phyloP scores from a whole-genome alignment of 2,797 vertebrate genomes.

The Aulostomus chinensis region DNA sequence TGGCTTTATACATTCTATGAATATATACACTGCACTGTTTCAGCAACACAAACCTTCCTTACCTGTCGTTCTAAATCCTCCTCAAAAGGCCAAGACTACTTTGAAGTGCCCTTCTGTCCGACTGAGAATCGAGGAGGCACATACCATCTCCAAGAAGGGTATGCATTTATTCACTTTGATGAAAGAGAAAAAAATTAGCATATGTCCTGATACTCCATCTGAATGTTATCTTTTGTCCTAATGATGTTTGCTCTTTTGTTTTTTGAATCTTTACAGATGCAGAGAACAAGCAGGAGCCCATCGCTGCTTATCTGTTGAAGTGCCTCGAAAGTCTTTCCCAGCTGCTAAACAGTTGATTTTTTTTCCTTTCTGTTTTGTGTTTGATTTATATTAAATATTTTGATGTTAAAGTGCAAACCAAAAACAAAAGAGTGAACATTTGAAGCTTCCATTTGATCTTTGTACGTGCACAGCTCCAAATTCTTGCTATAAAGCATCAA shows the following conservation, averaged over 20 bases:
- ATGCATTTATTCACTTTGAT: slow-evolving; percentile 50
- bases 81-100: slow-evolving; percentile 89
- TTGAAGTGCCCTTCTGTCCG: slow-evolving; percentile 91
- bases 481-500: too few relatives aligned
- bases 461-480: too few relatives aligned
- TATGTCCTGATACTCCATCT: neutral
- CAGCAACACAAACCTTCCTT: slow-evolving; percentile 13
- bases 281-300: slow-evolving; percentile 70
- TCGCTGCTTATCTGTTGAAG: slow-evolving; percentile 84
- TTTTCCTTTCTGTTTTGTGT: slow-evolving; percentile 34
- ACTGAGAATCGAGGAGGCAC: slow-evolving; percentile 88
- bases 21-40: neutral
- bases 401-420: slow-evolving; percentile 46
- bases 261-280: slow-evolving; percentile 69
- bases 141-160: slow-evolving; percentile 83
- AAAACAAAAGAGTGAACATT: too few relatives aligned
- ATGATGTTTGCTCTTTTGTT: slow-evolving; percentile 20
- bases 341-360: slow-evolving; percentile 81
- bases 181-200: neutral
- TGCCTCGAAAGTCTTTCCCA: slow-evolving; percentile 89
- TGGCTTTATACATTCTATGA: slow-evolving; percentile 10
- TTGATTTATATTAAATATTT: slow-evolving; percentile 17
- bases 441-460: too few relatives aligned
- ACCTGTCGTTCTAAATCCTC: slow-evolving; percentile 36
- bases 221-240: neutral